Evolutionary conservation across 2,113 vertebrate genomes (phyloP).

Genomic region (Hippolais icterina): DNA sequence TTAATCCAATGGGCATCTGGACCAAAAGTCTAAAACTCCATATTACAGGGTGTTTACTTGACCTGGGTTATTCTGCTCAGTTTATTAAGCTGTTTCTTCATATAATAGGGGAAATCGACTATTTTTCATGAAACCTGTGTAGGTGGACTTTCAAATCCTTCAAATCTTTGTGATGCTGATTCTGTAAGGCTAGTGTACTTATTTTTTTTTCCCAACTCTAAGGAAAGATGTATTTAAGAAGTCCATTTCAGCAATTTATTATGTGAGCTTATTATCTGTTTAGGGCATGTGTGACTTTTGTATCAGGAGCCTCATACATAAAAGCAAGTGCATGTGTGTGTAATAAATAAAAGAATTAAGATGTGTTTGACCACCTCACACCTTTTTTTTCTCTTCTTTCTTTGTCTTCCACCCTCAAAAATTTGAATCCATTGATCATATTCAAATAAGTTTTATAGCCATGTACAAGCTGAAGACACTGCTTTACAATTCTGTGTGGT

Average conservation of each 20-base stretch:
- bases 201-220: neutral
- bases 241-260: neutral
- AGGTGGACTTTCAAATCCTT: neutral
- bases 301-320: neutral
- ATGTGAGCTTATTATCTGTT: neutral
- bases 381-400: neutral
- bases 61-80: neutral
- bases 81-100: neutral
- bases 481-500: neutral
- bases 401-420: neutral
- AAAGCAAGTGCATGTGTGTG: neutral
- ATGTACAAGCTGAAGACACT: neutral
- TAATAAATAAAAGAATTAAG: neutral
- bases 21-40: neutral
- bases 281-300: neutral
- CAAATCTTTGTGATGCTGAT: neutral
- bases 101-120: neutral
- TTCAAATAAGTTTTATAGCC: neutral
- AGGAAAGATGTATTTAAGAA: neutral
- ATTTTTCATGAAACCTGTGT: neutral
- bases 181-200: neutral
- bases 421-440: neutral
- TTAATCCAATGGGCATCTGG: neutral
- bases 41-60: neutral
- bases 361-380: neutral